These are phyloP conservation scores for Atherinomorus stipes DNA, from an alignment of 2,113 vertebrate genomes.

Conservation along the genomic window DNA sequence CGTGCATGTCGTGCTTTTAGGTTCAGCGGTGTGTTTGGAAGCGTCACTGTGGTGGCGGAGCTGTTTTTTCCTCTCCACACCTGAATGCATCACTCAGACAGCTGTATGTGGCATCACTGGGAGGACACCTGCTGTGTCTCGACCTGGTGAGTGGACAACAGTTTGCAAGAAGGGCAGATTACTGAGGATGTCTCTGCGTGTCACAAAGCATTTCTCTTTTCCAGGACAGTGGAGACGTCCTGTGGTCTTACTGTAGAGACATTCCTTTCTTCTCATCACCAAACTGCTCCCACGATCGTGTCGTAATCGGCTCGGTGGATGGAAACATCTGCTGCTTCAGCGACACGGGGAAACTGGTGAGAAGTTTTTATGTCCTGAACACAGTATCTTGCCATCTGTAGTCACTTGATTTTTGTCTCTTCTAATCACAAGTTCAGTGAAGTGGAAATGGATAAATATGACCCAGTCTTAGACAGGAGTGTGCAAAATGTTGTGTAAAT, in stretches of 20 bases:
- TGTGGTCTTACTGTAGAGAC: constrained; percentile 86
- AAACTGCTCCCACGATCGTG: constrained; percentile 70
- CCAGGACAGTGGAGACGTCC: constrained; percentile 83
- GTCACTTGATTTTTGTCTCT: too few species aligned
- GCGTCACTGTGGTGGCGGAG: constrained; percentile 85
- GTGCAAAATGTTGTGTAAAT: too few species aligned
- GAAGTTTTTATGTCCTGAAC: background rate
- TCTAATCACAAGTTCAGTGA: too few species aligned
- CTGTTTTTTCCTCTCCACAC: constrained; percentile 93
- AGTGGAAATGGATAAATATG: too few species aligned
- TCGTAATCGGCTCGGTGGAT: constrained; percentile 92
- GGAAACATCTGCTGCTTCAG: constrained; percentile 88
- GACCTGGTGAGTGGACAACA: constrained; percentile 84
- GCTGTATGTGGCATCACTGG: constrained; percentile 89
- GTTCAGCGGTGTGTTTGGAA: constrained; percentile 87
- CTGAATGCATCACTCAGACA: constrained; percentile 79
- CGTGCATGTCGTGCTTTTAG: constrained; percentile 72
- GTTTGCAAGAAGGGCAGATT: background rate
- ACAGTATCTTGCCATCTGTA: too few species aligned
- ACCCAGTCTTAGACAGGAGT: too few species aligned
- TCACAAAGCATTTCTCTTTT: background rate
- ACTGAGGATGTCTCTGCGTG: accelerated
- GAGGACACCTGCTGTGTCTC: constrained; percentile 86
- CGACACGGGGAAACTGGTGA: constrained; percentile 88
- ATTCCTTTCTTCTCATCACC: constrained; percentile 95